Percentiles rank a stretch among this genome's conserved stretches.
phyloP scores from a whole-genome alignment of 2,888 invertebrate species.

The Dusona sp. region DNA sequence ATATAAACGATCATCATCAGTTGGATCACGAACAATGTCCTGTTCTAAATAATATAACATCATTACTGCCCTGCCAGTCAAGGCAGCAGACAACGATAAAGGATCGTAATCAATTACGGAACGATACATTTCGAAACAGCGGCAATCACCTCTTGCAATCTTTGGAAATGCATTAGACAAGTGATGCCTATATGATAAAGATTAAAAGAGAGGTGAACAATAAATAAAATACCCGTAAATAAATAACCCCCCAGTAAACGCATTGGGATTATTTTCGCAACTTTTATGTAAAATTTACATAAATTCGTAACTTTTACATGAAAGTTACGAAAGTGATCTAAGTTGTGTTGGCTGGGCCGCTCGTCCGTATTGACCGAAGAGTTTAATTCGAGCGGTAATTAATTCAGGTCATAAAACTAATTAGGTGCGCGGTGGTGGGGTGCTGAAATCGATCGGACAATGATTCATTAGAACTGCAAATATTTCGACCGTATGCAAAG shows the following conservation, averaged over 20 bases:
- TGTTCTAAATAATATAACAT: neutral
- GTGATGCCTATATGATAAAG: conserved; percentile 14
- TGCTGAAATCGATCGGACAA: neutral
- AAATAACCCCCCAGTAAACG: no score
- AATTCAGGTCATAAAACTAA: neutral
- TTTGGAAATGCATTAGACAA: conserved; percentile 34
- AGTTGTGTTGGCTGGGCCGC: no score
- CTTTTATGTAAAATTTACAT: no score
- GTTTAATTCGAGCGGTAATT: conserved; percentile 14
- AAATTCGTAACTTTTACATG: no score
- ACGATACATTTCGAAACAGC: neutral
- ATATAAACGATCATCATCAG: neutral
- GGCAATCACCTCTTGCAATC: neutral
- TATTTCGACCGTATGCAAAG: neutral
- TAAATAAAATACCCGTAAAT: conserved; percentile 1
- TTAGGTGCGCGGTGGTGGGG: neutral
- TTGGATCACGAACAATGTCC: neutral
- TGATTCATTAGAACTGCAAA: conserved; percentile 23
- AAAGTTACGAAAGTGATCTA: no score
- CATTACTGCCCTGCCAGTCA: neutral
- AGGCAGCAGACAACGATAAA: neutral
- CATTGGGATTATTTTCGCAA: no score
- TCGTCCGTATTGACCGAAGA: neutral
- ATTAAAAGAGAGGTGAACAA: neutral
- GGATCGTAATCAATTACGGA: conserved; percentile 35